Evolutionary conservation across 2,797 vertebrate genomes (phyloP).

Genomic region (Labroides dimidiatus): DNA sequence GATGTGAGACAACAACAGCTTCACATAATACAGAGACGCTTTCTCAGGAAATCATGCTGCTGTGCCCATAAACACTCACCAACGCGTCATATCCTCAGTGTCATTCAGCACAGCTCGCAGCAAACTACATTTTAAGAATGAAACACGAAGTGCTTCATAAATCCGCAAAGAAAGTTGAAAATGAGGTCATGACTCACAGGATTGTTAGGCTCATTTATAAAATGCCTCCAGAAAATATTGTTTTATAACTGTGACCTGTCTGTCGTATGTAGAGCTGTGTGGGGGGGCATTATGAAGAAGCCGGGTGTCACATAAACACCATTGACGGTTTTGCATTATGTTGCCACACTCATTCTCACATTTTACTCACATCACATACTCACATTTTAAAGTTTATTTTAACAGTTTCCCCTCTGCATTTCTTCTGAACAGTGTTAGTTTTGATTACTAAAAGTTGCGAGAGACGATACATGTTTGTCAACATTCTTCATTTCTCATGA

Average conservation of each 20-base stretch:
- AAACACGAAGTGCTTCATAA: neutral
- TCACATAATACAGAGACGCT: neutral
- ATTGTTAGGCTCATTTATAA: neutral
- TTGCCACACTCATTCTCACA: neutral
- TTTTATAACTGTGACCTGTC: neutral
- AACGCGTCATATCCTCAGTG: neutral
- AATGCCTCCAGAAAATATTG: neutral
- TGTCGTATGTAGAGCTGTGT: neutral
- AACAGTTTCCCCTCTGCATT: no score
- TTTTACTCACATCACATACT: no score
- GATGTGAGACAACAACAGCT: neutral
- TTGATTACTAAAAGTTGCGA: no score
- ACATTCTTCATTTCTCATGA: no score
- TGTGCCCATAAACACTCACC: neutral
- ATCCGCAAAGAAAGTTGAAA: neutral
- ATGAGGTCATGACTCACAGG: constrained; percentile 1
- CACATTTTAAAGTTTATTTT: no score
- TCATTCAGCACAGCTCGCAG: neutral
- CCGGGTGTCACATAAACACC: neutral
- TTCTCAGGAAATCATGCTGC: neutral
- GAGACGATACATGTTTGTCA: no score
- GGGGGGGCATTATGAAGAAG: neutral
- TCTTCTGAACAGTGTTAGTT: no score
- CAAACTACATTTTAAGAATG: neutral
- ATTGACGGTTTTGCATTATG: neutral